Conservation (phyloP, 2,113 vertebrate species). For the Shinisaurus crocodilurus region DNA sequence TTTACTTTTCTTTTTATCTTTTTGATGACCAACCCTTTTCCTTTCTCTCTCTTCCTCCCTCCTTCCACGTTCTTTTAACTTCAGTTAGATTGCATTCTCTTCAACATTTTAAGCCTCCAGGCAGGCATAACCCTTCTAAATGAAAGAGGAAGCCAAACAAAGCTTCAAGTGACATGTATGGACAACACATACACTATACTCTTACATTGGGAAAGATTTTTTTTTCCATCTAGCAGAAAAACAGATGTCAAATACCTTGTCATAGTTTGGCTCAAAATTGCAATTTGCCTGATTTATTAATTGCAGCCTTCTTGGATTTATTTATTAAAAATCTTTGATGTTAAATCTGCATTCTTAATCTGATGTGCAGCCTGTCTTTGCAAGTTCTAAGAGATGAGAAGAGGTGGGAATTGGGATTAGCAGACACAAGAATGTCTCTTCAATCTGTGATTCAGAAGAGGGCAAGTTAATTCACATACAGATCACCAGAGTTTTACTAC, state of each 20-base stretch:
- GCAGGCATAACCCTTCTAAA: constrained; percentile 4
- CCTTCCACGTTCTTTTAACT: constrained; percentile 21
- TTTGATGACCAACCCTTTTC: constrained; percentile 19
- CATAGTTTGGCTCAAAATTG: neutral
- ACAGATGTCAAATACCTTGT: constrained; percentile 10
- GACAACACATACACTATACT: neutral
- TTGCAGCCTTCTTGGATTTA: neutral
- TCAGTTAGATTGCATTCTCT: neutral
- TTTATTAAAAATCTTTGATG: constrained; percentile 13
- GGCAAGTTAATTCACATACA: constrained; percentile 8
- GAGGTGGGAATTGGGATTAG: neutral
- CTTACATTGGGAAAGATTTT: neutral
- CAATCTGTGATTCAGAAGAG: neutral
- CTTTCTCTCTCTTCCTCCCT: neutral
- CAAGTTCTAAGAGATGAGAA: neutral
- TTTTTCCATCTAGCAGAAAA: constrained; percentile 12
- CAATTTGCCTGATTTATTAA: constrained; percentile 7
- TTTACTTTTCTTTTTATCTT: constrained; percentile 31
- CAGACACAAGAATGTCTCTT: neutral
- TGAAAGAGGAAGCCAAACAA: constrained; percentile 20
- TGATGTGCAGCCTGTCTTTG: constrained; percentile 5
- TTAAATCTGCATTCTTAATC: constrained; percentile 21
- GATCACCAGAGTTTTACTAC: neutral
- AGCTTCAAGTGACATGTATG: constrained; percentile 17
- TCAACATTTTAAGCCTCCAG: neutral